A percentile compares a stretch with the other conserved stretches of the same genome.
Evolutionary conservation across 2,888 invertebrate species (phyloP).

Genomic region (Caradrina kadenii): DNA sequence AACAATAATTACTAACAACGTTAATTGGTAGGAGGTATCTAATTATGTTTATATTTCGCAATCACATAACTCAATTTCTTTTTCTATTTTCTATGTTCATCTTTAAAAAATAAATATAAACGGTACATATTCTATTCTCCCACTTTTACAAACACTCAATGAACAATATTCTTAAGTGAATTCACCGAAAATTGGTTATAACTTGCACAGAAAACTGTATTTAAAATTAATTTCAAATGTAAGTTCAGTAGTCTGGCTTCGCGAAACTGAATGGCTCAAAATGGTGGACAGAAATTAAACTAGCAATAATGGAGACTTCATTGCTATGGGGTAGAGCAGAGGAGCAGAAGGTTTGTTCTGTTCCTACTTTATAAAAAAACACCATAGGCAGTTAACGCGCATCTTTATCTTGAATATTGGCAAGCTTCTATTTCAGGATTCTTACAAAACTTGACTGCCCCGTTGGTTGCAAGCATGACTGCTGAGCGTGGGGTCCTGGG

Average conservation of each 20-base stretch:
- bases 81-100: background rate
- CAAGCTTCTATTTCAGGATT: too few relatives aligned
- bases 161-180: constrained; percentile 13
- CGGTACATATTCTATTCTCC: background rate
- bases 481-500: too few relatives aligned
- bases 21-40: background rate
- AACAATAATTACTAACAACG: constrained; percentile 5
- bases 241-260: constrained; percentile 44
- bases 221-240: constrained; percentile 50
- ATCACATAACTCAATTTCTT: too few relatives aligned
- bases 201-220: constrained; percentile 38
- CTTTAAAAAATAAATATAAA: too few relatives aligned
- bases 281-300: constrained; percentile 58
- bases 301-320: constrained; percentile 56
- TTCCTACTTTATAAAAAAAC: too few relatives aligned
- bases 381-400: too few relatives aligned
- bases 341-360: constrained; percentile 28
- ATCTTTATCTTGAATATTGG: too few relatives aligned
- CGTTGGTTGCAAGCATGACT: too few relatives aligned
- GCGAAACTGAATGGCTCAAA: constrained; percentile 53
- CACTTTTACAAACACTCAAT: background rate
- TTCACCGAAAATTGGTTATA: constrained; percentile 26
- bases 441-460: too few relatives aligned
- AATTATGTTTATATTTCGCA: too few relatives aligned
- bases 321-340: constrained; percentile 10